Percentiles rank a stretch among this genome's conserved stretches.
phyloP scores from a whole-genome alignment of 2,888 invertebrate species.

The Poecilus cupreus region DNA sequence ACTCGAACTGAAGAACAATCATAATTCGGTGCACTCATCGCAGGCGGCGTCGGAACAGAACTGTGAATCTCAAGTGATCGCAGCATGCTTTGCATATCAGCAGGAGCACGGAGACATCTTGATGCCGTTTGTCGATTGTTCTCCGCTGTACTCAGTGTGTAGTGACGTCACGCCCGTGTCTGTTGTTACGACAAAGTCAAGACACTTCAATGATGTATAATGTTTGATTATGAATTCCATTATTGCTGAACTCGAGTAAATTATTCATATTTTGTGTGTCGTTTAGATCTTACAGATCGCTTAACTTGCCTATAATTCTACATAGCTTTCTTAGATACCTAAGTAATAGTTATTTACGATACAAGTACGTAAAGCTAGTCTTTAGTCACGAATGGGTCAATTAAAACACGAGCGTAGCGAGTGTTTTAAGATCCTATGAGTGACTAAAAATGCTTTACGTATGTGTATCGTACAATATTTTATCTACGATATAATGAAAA shows the following conservation, averaged over 20 bases:
- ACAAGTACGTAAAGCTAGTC: too few species aligned
- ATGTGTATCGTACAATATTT: too few species aligned
- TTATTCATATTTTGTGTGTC: too few species aligned
- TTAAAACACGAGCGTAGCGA: too few species aligned
- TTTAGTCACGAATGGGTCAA: too few species aligned
- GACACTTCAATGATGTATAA: neutral
- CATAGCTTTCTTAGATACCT: too few species aligned
- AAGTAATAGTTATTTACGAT: too few species aligned
- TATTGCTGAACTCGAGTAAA: neutral
- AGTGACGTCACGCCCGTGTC: neutral
- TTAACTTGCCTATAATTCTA: too few species aligned
- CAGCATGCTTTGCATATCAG: neutral
- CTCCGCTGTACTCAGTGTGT: neutral
- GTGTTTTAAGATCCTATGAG: too few species aligned
- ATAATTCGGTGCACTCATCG: neutral
- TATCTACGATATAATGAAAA: too few species aligned
- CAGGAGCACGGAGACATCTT: neutral
- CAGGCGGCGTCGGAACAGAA: neutral
- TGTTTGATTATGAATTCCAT: neutral
- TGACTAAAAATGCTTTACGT: too few species aligned
- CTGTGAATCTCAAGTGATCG: neutral
- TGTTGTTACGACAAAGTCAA: neutral
- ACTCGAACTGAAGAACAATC: neutral
- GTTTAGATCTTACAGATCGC: too few species aligned
- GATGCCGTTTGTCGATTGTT: neutral